Evolutionary conservation across 2,113 vertebrate species (phyloP), one percentile per base, ranked within the genome.

Genomic region (Grammomys dolichurus): DNA sequence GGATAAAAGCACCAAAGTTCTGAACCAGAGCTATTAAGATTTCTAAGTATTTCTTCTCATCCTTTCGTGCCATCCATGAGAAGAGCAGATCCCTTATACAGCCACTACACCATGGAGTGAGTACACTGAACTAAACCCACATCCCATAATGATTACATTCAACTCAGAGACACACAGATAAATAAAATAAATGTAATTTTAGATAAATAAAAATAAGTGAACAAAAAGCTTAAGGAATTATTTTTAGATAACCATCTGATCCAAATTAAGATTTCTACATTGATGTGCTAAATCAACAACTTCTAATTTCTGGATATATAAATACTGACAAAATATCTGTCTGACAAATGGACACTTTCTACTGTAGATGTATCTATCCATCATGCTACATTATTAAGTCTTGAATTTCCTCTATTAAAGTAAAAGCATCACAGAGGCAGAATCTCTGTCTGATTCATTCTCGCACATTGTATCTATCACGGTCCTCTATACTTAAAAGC

Each of bases 261-360:
- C 31, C 72, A 70, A 51, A 95, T 76, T 75, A 36, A 97, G 89
- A 89, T 46, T 60, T 56, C 46, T 58, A 46, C 46, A 93, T 28
- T 0, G 40, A 54, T 43, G 9, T 7, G 5, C 19, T 48, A 92
- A 67, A 2, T 40, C 92, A 94, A 54, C 8, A 43, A 63, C 58
- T 75, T 40, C 77, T 75, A 31, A 65, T 67, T 81, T 72, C 67
- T 67, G 69, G 20, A 92, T 51, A 48, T 40, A 76, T 24, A 82
- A 20, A 13, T 72, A 88, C 54, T 60, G 48, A 54, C 4, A 22
- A 82, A 85, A 78, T 26, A 87, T 4, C 17, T 20, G 3, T 58
- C 69, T 80, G 65, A 78, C 40, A 81, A 10, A 22, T 48, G 46
- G 14, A 43, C 26, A 56, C 40, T 36, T 80, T 94, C 58, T 17